Evolutionary conservation across 2,888 invertebrate genomes (phyloP).

Genomic region (Drosophila putrida): DNA sequence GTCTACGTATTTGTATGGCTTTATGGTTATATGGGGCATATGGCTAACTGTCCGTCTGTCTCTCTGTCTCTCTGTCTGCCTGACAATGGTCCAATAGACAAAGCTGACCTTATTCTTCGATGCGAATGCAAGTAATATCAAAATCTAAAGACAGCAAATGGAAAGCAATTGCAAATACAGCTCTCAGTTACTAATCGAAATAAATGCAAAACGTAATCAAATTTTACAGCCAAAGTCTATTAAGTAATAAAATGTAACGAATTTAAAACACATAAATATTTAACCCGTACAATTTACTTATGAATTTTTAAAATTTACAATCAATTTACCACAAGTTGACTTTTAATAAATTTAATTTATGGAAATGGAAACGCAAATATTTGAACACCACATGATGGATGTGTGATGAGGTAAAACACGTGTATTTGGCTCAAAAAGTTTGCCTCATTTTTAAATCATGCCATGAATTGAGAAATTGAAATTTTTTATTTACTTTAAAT

Average conservation of each 20-base stretch:
- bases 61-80: not conserved
- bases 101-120: slow-evolving; percentile 14
- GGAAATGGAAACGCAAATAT: slow-evolving; percentile 13
- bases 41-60: slow-evolving; percentile 27
- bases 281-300: not conserved
- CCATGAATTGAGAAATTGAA: slow-evolving; percentile 8
- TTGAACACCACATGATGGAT: not conserved
- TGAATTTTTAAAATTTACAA: slow-evolving; percentile 9
- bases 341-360: slow-evolving; percentile 15
- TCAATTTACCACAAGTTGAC: slow-evolving; percentile 14
- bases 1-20: slow-evolving; percentile 52
- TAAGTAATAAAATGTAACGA: not conserved
- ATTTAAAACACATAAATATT: not conserved
- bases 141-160: slow-evolving; percentile 14
- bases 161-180: slow-evolving; percentile 12
- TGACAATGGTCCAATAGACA: slow-evolving; percentile 12
- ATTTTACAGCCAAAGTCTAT: slow-evolving; percentile 4
- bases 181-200: slow-evolving; percentile 7
- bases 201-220: not conserved
- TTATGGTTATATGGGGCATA: slow-evolving; percentile 41
- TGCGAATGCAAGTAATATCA: slow-evolving; percentile 16
- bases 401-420: not conserved
- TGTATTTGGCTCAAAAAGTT: slow-evolving; percentile 15
- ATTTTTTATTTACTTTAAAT: slow-evolving; percentile 30
- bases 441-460: slow-evolving; percentile 38